Evolutionary conservation across 1,140 invertebrate genomes (phyloP).

Genomic region (Thalassaphorura encarpata): DNA sequence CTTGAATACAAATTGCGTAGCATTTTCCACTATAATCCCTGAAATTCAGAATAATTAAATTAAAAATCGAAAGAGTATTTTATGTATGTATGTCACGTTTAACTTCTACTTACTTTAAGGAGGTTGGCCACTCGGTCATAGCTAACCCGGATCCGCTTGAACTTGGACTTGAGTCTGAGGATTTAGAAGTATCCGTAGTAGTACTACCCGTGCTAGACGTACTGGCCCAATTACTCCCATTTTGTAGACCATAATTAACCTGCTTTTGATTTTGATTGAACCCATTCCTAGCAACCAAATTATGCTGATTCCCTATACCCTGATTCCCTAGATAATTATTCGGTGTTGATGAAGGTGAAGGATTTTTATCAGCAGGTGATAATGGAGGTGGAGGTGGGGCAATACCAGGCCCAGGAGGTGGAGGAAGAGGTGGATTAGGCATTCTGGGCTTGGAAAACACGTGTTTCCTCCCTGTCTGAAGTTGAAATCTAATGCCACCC

Average conservation of each 20-base stretch:
- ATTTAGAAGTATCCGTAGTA: not conserved
- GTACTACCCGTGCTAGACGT: no score
- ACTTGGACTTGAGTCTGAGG: not conserved
- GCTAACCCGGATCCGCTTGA: no score
- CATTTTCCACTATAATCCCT: not conserved
- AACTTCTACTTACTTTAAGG: not conserved
- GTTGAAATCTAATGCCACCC: not conserved
- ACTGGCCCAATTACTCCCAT: not conserved
- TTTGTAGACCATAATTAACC: not conserved
- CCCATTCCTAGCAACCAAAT: not conserved
- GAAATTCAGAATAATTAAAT: not conserved
- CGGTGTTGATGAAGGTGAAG: not conserved
- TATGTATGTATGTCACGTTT: not conserved
- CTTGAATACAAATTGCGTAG: no score
- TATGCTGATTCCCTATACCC: not conserved
- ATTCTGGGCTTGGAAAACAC: not conserved
- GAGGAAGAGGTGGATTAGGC: not conserved
- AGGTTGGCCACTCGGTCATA: not conserved
- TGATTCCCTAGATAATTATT: not conserved
- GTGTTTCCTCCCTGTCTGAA: not conserved
- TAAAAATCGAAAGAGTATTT: not conserved
- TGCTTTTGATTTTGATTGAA: not conserved
- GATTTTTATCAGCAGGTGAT: not conserved
- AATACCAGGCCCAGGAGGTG: not conserved
- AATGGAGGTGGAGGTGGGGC: not conserved